A percentile compares a stretch with the other conserved stretches of the same genome.
Evolutionary conservation across 2,797 vertebrate species (phyloP).

Genomic region (Crocidura indochinensis): DNA sequence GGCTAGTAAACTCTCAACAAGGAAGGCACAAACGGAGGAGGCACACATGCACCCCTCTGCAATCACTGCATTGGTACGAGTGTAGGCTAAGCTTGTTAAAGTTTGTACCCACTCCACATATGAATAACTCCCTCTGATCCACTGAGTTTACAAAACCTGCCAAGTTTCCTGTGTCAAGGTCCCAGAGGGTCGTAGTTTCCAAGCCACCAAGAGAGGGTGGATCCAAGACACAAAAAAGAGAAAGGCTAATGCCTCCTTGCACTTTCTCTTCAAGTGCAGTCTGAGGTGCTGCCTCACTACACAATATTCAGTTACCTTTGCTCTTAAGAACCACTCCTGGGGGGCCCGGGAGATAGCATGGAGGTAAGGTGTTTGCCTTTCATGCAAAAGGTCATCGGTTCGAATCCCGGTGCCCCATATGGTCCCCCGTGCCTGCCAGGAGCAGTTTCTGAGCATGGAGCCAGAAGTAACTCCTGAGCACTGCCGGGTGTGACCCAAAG

Average conservation of each 20-base stretch:
- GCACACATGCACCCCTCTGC: conserved; percentile 63
- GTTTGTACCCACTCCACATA: not conserved
- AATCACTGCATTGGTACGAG: not conserved
- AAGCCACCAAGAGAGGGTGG: not conserved
- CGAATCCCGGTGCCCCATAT: no score
- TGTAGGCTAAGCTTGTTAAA: not conserved
- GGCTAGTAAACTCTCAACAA: conserved; percentile 83
- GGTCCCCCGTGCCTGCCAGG: no score
- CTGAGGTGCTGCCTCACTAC: not conserved
- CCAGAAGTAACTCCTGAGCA: no score
- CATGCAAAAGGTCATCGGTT: no score
- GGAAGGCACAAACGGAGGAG: conserved; percentile 77
- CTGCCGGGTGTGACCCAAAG: no score
- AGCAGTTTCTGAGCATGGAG: no score
- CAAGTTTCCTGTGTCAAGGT: conserved; percentile 2
- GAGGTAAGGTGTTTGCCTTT: no score
- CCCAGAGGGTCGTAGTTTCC: not conserved
- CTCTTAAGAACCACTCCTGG: rapidly evolving
- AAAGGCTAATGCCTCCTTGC: not conserved
- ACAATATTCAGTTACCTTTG: no score
- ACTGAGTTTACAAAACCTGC: not conserved
- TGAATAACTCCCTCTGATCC: not conserved
- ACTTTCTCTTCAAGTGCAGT: not conserved
- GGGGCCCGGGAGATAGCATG: no score
- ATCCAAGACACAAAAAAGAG: not conserved